Conservation (phyloP, 1,140 invertebrate species). For the Phortica variegata region DNA sequence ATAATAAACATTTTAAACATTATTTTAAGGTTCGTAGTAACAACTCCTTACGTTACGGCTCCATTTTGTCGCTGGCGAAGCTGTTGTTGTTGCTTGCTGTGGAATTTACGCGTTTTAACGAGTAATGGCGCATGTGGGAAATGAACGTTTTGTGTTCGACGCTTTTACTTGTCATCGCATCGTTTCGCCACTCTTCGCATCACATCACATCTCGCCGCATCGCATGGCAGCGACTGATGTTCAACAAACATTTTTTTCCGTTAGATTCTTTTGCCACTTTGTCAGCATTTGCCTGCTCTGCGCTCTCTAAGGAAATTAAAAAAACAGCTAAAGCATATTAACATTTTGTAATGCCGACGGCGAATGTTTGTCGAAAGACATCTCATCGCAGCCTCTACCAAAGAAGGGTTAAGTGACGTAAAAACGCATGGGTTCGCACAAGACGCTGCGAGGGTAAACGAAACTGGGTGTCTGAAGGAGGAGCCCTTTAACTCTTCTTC, state of each 20-base stretch:
- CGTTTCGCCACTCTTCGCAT: too few relatives aligned
- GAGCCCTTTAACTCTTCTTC: too few relatives aligned
- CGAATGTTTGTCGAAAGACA: conserved; percentile 27
- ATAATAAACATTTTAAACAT: conserved; percentile 56
- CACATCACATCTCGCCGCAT: conserved; percentile 37
- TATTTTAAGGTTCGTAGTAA: conserved; percentile 50
- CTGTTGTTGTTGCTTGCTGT: conserved; percentile 12
- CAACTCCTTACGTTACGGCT: conserved; percentile 35
- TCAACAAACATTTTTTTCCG: conserved; percentile 10
- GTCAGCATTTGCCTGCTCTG: conserved; percentile 44
- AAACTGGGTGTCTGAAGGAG: too few relatives aligned
- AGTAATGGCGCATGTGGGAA: conserved; percentile 53
- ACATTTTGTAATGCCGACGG: conserved; percentile 49
- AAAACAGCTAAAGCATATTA: conserved; percentile 55
- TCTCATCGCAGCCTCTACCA: too few relatives aligned
- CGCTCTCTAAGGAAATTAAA: conserved; percentile 53
- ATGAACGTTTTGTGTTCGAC: conserved; percentile 54
- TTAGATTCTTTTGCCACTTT: conserved; percentile 38
- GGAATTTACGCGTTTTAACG: conserved; percentile 50
- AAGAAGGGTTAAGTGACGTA: not conserved
- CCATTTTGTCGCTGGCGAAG: conserved; percentile 21
- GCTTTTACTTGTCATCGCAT: conserved; percentile 49
- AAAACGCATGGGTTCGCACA: not conserved
- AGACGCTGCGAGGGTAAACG: conserved; percentile 3
- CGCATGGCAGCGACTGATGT: conserved; percentile 21